These are phyloP conservation scores for Latrodectus elegans DNA, from an alignment of 2,888 invertebrate species.

Conservation along the genomic window DNA sequence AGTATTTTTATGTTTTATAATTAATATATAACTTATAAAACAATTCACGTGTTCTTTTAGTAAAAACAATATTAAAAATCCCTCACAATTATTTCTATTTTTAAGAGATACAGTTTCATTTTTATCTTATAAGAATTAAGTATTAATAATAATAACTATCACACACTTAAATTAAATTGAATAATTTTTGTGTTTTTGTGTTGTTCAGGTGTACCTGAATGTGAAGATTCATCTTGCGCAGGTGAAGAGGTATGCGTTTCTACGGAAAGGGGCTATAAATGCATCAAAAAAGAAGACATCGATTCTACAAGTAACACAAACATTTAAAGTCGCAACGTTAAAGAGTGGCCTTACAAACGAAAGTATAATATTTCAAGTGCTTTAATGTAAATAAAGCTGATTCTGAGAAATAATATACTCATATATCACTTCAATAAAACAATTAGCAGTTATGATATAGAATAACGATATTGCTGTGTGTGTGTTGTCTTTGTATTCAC, in stretches of 20 bases:
- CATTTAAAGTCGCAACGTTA: neutral
- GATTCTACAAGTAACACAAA: neutral
- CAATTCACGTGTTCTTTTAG: no score
- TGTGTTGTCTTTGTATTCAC: no score
- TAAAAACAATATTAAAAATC: no score
- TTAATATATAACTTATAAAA: no score
- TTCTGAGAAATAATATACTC: neutral
- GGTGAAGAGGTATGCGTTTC: conserved; percentile 19
- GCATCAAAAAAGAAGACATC: neutral
- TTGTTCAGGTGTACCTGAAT: conserved; percentile 18
- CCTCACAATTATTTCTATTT: no score
- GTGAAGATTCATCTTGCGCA: conserved; percentile 26
- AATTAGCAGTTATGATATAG: no score
- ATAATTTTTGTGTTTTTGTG: neutral
- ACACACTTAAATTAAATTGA: no score
- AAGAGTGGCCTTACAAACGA: neutral
- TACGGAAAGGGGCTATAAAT: conserved; percentile 16
- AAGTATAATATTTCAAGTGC: neutral
- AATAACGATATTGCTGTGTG: no score
- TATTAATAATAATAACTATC: no score
- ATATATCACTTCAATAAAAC: neutral
- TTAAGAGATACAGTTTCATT: no score
- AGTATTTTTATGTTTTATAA: no score
- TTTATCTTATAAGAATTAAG: no score
- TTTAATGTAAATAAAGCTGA: neutral